Conservation (phyloP, 2,888 invertebrate species). For the Globia sparganii region DNA sequence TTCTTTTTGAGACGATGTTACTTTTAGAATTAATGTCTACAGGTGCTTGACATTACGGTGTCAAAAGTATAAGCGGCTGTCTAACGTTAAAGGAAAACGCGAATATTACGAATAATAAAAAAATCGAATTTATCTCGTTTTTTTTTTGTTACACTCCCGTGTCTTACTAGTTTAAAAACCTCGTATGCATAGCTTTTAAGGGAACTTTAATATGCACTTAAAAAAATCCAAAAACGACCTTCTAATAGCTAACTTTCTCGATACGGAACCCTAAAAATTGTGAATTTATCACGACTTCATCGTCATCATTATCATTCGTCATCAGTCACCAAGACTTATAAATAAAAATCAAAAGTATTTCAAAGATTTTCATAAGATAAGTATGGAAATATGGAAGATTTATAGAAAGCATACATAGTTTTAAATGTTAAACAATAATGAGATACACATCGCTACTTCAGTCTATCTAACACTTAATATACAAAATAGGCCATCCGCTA, state of each 20-base stretch:
- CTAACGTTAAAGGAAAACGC: not conserved
- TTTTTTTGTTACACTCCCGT: not conserved
- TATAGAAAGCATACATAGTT: slow-evolving; percentile 52
- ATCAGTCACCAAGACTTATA: slow-evolving; percentile 39
- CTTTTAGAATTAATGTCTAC: not conserved
- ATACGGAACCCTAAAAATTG: slow-evolving; percentile 44
- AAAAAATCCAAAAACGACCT: not conserved
- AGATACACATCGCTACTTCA: slow-evolving; percentile 72
- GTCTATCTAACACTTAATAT: slow-evolving; percentile 80
- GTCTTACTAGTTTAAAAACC: not conserved
- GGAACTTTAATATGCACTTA: not conserved
- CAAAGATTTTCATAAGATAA: slow-evolving; percentile 49
- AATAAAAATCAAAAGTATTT: slow-evolving; percentile 28
- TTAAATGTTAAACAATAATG: slow-evolving; percentile 52
- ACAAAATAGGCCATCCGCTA: slow-evolving; percentile 79
- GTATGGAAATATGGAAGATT: slow-evolving; percentile 57
- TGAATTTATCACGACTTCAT: slow-evolving; percentile 21
- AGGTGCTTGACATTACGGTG: not conserved
- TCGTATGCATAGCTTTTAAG: not conserved
- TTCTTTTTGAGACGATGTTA: not conserved
- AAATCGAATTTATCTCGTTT: not conserved
- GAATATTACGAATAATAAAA: not conserved
- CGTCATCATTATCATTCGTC: slow-evolving; percentile 25
- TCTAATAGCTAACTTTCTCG: not conserved
- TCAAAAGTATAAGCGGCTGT: not conserved